phyloP scores from a whole-genome alignment of 2,113 vertebrate species.

The Hepsetus odoe region DNA sequence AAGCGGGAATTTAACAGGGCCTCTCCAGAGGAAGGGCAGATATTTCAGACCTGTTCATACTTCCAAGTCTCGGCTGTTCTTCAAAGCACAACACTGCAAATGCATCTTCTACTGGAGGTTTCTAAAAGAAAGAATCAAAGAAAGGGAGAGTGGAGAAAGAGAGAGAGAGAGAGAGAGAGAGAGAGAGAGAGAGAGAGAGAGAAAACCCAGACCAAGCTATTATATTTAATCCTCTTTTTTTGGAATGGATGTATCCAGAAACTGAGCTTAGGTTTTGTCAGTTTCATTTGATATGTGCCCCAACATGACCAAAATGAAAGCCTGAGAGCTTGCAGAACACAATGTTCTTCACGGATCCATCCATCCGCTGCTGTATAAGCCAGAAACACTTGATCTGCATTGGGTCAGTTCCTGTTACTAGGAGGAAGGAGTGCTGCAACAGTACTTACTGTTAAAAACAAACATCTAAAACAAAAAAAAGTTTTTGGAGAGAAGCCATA shows the following conservation, averaged over 20 bases:
- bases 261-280: constrained; percentile 11
- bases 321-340: constrained; percentile 21
- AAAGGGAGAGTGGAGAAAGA: neutral
- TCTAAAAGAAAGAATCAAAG: no score
- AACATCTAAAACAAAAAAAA: no score
- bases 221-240: constrained; percentile 29
- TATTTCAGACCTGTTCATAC: constrained; percentile 14
- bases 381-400: constrained; percentile 28
- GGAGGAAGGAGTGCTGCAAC: neutral
- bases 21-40: constrained; percentile 5
- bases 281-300: constrained; percentile 15
- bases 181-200: constrained; percentile 1
- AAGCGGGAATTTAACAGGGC: constrained; percentile 22
- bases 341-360: constrained; percentile 6
- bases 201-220: constrained; percentile 20
- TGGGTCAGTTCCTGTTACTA: constrained; percentile 15
- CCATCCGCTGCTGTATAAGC: neutral
- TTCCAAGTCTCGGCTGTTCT: neutral
- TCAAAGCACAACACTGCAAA: neutral
- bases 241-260: constrained; percentile 22
- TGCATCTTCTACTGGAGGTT: constrained; percentile 5
- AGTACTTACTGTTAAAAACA: neutral
- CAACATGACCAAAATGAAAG: constrained; percentile 23
- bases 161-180: neutral
- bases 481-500: no score